Evolutionary conservation across 1,140 invertebrate genomes (phyloP).

Genomic region (Dryas iulia): DNA sequence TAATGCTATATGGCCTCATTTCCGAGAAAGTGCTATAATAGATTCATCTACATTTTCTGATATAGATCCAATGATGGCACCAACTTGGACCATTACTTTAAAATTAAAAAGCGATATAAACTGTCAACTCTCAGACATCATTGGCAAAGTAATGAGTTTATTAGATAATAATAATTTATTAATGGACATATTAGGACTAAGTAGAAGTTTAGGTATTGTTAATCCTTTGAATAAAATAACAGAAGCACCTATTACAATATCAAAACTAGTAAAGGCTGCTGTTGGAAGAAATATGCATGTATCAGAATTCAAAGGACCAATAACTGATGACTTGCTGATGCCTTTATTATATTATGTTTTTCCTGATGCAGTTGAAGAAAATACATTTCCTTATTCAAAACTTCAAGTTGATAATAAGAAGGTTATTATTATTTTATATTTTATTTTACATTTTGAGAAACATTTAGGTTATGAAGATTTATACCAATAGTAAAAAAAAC

Average conservation of each 20-base stretch:
- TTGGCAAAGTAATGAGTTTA: conserved; percentile 72
- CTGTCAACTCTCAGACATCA: conserved; percentile 85
- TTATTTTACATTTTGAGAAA: background rate
- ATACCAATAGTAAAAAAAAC: no score
- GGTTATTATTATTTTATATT: conserved; percentile 41
- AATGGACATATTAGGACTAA: conserved; percentile 68
- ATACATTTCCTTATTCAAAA: conserved; percentile 62
- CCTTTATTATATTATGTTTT: conserved; percentile 93
- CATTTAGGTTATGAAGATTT: no score
- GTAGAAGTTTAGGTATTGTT: conserved; percentile 64
- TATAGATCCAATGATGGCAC: conserved; percentile 92
- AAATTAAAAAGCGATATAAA: conserved; percentile 82
- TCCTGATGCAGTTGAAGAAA: conserved; percentile 90
- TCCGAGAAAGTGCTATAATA: conserved; percentile 92
- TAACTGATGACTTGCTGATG: conserved; percentile 87
- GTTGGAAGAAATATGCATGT: conserved; percentile 57
- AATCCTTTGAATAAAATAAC: conserved; percentile 74
- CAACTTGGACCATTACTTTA: conserved; percentile 87
- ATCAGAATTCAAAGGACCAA: conserved; percentile 83
- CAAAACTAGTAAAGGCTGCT: conserved; percentile 72
- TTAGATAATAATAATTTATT: conserved; percentile 62
- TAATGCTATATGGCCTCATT: conserved; percentile 92
- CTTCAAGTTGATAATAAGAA: conserved; percentile 67
- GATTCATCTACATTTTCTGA: conserved; percentile 94
- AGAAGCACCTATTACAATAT: conserved; percentile 75